phyloP scores from a whole-genome alignment of 2,113 vertebrate genomes.

The Dipodomys merriami region DNA sequence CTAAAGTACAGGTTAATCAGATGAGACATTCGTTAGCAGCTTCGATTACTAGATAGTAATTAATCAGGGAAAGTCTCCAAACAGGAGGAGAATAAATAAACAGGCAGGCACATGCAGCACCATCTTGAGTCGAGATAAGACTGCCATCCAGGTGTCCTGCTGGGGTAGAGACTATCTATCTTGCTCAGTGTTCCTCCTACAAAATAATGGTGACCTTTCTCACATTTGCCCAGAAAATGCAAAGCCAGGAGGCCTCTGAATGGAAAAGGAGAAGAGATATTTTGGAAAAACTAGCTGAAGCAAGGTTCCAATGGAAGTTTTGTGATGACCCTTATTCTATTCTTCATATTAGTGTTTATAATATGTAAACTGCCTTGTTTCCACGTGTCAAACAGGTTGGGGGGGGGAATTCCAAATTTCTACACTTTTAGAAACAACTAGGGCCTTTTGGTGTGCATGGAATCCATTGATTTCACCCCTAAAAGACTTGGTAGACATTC shows the following conservation, averaged over 20 bases:
- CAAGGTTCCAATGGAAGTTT: background rate
- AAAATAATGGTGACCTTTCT: conserved; percentile 81
- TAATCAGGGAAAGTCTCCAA: conserved; percentile 93
- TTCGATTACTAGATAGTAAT: conserved; percentile 89
- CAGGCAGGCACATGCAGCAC: conserved; percentile 82
- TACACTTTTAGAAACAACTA: background rate
- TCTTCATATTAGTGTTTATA: background rate
- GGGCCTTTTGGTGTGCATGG: background rate
- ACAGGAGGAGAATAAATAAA: conserved; percentile 92
- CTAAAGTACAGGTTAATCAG: conserved; percentile 87
- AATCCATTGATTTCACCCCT: background rate
- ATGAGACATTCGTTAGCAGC: conserved; percentile 90
- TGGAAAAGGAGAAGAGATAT: background rate
- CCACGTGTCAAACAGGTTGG: background rate
- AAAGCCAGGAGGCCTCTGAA: conserved; percentile 61
- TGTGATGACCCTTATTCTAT: background rate
- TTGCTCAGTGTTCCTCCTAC: conserved; percentile 81
- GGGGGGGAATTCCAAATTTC: background rate
- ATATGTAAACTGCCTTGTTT: background rate
- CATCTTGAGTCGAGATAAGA: conserved; percentile 84
- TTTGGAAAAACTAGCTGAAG: background rate
- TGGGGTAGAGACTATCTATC: conserved; percentile 85
- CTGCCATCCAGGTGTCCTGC: conserved; percentile 87
- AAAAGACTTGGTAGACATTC: background rate
- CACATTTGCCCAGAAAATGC: conserved; percentile 79